Evolutionary conservation across 1,140 invertebrate genomes (phyloP).

Genomic region (Ceratitis capitata): DNA sequence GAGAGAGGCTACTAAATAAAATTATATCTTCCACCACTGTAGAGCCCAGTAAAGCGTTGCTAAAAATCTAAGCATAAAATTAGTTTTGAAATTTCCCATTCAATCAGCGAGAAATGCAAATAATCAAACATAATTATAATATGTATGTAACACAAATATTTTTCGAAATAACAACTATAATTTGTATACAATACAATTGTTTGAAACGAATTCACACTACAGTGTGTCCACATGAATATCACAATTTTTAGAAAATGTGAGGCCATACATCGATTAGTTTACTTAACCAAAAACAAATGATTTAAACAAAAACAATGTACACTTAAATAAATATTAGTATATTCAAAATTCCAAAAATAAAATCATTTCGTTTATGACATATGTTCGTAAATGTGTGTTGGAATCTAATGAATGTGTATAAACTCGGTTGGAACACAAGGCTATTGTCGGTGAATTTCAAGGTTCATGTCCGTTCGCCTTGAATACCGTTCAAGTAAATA

Average conservation of each 20-base stretch:
- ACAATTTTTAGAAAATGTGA: background rate
- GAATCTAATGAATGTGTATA: background rate
- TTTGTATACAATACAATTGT: background rate
- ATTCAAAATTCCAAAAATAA: background rate
- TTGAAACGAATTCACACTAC: background rate
- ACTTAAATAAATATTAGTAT: background rate
- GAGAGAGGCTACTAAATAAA: background rate
- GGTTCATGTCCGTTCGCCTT: background rate
- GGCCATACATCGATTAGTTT: background rate
- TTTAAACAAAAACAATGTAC: background rate
- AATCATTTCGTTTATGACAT: background rate
- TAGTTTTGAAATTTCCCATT: background rate
- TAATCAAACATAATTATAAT: too few species aligned
- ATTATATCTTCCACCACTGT: constrained; percentile 13
- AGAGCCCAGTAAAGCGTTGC: background rate
- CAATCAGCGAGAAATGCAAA: background rate
- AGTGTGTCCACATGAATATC: background rate
- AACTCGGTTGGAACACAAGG: background rate
- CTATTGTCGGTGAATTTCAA: constrained; percentile 37
- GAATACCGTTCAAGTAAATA: background rate
- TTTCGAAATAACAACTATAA: too few species aligned
- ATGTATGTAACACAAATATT: too few species aligned
- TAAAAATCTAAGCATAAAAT: constrained; percentile 23
- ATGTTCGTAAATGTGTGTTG: background rate
- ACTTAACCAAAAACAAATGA: background rate